These are phyloP conservation scores for Leptobrachium ailaonicum DNA, from an alignment of 2,113 vertebrate genomes.

Conservation along the genomic window DNA sequence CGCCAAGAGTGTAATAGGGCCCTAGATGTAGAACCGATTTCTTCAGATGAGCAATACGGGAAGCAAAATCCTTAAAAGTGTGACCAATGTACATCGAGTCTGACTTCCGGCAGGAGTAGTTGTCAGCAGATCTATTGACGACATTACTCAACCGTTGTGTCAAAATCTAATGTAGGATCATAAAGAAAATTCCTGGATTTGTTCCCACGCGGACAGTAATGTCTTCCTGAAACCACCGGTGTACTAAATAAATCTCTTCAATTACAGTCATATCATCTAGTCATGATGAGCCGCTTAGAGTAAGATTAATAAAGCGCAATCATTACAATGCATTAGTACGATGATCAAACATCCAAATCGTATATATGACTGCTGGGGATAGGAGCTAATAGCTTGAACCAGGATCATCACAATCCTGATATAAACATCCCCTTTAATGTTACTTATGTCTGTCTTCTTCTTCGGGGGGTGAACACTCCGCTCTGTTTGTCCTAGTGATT, in stretches of 20 bases:
- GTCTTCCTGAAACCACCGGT: neutral
- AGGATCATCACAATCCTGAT: too few relatives aligned
- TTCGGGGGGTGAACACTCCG: too few relatives aligned
- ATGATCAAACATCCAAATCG: neutral
- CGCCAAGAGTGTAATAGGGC: too few relatives aligned
- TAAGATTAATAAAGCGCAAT: neutral
- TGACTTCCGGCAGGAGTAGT: conserved; percentile 2
- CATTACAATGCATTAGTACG: neutral
- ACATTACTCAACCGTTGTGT: neutral
- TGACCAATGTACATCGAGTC: neutral
- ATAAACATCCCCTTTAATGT: too few relatives aligned
- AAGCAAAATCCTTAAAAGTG: neutral
- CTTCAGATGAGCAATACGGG: conserved; percentile 9
- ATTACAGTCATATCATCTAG: neutral
- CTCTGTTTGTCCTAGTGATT: too few relatives aligned
- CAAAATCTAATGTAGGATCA: neutral
- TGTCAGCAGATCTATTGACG: neutral
- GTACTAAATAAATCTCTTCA: neutral
- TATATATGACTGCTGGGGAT: too few relatives aligned
- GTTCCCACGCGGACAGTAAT: neutral
- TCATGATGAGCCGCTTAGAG: neutral
- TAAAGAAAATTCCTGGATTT: neutral
- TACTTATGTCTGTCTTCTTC: too few relatives aligned
- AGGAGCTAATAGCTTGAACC: too few relatives aligned
- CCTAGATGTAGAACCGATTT: neutral